phyloP scores from a whole-genome alignment of 2,888 invertebrate species.

The Drosophila fulvimacula region DNA sequence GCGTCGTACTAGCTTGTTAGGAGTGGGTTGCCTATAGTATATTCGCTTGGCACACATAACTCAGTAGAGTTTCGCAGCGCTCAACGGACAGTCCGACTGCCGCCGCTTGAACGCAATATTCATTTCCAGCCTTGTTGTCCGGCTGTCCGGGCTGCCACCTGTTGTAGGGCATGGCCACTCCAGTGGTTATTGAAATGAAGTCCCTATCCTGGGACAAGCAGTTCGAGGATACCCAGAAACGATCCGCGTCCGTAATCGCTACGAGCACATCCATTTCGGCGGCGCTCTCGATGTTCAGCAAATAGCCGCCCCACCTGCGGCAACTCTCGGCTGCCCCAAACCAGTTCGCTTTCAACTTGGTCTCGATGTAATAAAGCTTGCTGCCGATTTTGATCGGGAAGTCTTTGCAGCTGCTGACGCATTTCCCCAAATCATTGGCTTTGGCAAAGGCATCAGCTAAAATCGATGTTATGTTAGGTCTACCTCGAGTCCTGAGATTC shows the following conservation, averaged over 20 bases:
- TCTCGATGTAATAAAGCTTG: conserved; percentile 21
- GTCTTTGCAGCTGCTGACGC: conserved; percentile 14
- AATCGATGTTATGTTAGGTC: not conserved
- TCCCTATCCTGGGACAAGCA: not conserved
- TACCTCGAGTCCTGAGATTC: accelerated
- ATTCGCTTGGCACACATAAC: conserved; percentile 41
- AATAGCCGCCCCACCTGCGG: conserved; percentile 32
- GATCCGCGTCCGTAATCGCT: not conserved
- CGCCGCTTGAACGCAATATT: conserved; percentile 23
- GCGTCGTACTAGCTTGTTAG: not conserved
- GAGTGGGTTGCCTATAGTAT: not conserved
- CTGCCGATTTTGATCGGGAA: conserved; percentile 20
- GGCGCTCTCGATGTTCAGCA: conserved; percentile 35
- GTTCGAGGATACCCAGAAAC: conserved; percentile 35
- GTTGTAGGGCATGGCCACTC: conserved; percentile 31
- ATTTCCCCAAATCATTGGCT: not conserved
- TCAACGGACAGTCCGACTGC: not conserved
- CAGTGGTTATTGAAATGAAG: conserved; percentile 29
- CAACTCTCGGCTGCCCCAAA: conserved; percentile 28
- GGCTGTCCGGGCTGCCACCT: conserved; percentile 33
- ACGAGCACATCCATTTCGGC: conserved; percentile 31
- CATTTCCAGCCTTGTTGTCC: not conserved
- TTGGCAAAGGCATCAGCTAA: conserved; percentile 9
- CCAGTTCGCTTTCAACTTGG: conserved; percentile 24
- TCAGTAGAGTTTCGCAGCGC: not conserved